phyloP scores from a whole-genome alignment of 2,113 vertebrate species.

The Pongo pygmaeus region DNA sequence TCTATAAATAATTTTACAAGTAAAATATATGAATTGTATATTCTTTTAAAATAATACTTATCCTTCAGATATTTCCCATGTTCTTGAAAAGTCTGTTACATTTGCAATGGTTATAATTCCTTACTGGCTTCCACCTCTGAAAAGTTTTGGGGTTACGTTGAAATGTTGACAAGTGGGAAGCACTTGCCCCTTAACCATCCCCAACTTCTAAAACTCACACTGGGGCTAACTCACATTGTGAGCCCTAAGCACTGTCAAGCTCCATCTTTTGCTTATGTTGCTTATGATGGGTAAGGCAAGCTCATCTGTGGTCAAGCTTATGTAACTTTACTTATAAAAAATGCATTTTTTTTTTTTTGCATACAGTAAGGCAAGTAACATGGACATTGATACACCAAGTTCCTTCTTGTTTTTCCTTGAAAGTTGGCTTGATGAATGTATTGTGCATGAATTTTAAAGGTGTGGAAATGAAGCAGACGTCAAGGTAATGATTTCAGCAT shows the following conservation, averaged over 20 bases:
- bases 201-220: neutral
- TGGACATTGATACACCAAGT: neutral
- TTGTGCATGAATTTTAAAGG: conserved; percentile 66
- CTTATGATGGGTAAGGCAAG: neutral
- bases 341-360: neutral
- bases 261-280: neutral
- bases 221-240: neutral
- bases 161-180: neutral
- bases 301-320: neutral
- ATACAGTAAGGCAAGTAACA: conserved; percentile 3
- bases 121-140: neutral
- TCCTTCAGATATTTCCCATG: neutral
- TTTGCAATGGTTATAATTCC: neutral
- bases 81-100: neutral
- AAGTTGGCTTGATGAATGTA: conserved; percentile 66
- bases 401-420: conserved; percentile 65
- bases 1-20: neutral
- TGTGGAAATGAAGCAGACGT: conserved; percentile 71
- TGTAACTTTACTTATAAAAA: neutral
- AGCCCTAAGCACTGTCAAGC: neutral
- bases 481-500: conserved; percentile 60
- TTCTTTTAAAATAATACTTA: neutral
- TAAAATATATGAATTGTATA: neutral
- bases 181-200: neutral
- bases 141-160: neutral